Evolutionary conservation across 2,888 invertebrate species (phyloP), one percentile per base, ranked within the genome.

Genomic region (Rotaria magnacalcarata): DNA sequence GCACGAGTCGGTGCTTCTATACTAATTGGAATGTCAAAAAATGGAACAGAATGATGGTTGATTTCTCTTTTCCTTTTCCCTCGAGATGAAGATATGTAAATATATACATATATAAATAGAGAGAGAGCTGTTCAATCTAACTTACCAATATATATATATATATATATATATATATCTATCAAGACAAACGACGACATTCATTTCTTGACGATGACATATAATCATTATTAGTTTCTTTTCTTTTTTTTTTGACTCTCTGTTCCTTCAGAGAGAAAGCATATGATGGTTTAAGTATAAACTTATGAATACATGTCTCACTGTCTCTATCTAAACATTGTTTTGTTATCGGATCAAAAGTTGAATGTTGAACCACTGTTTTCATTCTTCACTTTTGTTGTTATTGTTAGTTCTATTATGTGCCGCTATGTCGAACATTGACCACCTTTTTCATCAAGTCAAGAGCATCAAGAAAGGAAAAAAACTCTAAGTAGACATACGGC

Each of bases 11-110:
- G 58, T 60, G 58, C 58, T 60, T 60, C 58, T 27, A 27, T 60
- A 60, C 58, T 60, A 60, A 60, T 60, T 60, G 58, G 58, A 60
- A 60, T 60, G 58, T 27, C 58, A 27, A 60, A 60, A 60, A 60
- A 60, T 27, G 58, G 58, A 60, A 60, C 27, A 60, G 14, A n/a
- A 60, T 60, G 27, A 60, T 27, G n/a, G 58, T 60, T 60, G 8
- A 60, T 60, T 60, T 27, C 24, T 24, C 27, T 27, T 60, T 60
- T 60, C 27, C 11, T 27, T 27, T 60, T 60, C 58, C 58, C 58
- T 60, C 11, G 24, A 60, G 58, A 60, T 60, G n/a, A n/a, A 27
- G 14, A 60, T 27, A 60, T 60, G 58, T 27, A 27, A 14, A 60
- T 60, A 27, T 27, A 60, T n/a, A 60, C n/a, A 34, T 34, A 34